Percentiles rank a stretch among this genome's conserved stretches.
Evolutionary conservation across 2,888 invertebrate genomes (phyloP).

Genomic region (Ichneumoninae sp.): DNA sequence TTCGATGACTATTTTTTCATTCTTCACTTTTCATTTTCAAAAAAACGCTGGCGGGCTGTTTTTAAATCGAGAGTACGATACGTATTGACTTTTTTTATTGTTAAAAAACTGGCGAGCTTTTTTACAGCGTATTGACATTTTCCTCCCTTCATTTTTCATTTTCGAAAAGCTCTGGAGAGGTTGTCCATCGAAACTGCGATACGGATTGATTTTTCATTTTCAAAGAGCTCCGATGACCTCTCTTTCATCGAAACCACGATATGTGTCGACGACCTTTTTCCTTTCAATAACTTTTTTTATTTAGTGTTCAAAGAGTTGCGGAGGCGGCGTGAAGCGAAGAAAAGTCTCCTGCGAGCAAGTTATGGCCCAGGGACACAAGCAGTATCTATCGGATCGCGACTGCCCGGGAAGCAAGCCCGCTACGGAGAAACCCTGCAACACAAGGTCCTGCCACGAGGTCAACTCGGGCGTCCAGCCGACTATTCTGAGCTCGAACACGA

Average conservation of each 20-base stretch:
- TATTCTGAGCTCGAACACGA: slow-evolving; percentile 90
- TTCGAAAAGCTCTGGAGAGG: too few species aligned
- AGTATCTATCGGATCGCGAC: slow-evolving; percentile 91
- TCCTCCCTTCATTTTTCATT: too few species aligned
- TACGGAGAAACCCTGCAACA: slow-evolving; percentile 93
- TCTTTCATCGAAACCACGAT: too few species aligned
- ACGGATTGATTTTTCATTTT: too few species aligned
- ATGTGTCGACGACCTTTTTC: too few species aligned
- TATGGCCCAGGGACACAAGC: slow-evolving; percentile 96
- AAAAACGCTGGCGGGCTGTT: too few species aligned
- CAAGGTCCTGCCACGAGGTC: slow-evolving; percentile 89
- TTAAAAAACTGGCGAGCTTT: too few species aligned
- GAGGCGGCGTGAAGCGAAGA: slow-evolving; percentile 94
- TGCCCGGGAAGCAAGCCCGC: slow-evolving; percentile 92
- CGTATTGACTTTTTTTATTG: not conserved
- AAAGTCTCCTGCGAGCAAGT: slow-evolving; percentile 94
- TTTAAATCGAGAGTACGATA: not conserved
- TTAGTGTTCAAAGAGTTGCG: slow-evolving; percentile 96
- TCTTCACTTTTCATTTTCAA: not conserved
- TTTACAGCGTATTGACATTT: too few species aligned
- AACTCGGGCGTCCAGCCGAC: slow-evolving; percentile 90
- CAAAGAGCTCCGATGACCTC: too few species aligned
- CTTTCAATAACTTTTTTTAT: slow-evolving; percentile 15
- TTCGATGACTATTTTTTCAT: not conserved
- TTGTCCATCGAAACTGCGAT: too few species aligned